These are phyloP conservation scores for Sympetrum striolatum DNA, from an alignment of 2,888 invertebrate species.

Conservation along the genomic window DNA sequence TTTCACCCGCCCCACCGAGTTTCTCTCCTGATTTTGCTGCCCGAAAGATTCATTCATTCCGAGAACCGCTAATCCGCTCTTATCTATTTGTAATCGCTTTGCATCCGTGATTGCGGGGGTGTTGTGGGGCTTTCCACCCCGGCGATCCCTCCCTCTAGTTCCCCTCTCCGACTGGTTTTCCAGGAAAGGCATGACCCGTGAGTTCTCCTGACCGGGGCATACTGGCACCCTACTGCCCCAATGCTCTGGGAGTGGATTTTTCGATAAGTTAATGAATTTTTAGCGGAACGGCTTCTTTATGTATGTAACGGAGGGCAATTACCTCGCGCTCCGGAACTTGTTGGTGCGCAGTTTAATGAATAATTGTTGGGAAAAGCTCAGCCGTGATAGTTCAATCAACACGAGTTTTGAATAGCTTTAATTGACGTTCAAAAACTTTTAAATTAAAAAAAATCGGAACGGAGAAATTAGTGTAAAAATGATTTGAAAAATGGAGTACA, in stretches of 20 bases:
- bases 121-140: neutral
- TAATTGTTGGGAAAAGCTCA: no score
- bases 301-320: neutral
- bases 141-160: neutral
- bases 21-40: neutral
- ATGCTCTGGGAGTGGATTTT: neutral
- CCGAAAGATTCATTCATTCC: neutral
- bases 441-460: no score
- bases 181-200: neutral
- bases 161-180: neutral
- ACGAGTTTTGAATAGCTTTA: no score
- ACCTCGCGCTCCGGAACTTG: no score
- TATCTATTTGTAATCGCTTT: neutral
- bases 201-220: neutral
- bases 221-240: neutral
- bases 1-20: neutral
- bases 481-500: no score
- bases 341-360: no score
- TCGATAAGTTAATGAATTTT: neutral
- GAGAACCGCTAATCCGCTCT: neutral
- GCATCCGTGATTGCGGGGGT: neutral
- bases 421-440: no score
- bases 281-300: neutral
- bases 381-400: no score
- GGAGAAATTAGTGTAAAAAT: no score